Conservation (phyloP, 2,113 vertebrate genomes). For the Leptosomus discolor region DNA sequence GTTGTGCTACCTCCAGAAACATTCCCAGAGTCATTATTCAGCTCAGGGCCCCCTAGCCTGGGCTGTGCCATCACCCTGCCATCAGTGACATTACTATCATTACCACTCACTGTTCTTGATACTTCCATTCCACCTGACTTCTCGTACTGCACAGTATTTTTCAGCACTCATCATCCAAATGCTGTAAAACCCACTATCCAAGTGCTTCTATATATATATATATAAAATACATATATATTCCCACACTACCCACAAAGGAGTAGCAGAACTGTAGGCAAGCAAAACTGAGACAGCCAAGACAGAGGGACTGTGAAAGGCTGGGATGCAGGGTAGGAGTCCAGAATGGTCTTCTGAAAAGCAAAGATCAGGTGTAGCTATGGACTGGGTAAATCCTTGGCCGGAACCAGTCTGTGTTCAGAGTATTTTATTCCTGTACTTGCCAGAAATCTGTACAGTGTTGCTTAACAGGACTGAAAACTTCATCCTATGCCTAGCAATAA, state of each 20-base stretch:
- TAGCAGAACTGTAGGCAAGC: conserved; percentile 1
- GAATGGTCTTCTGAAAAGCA: neutral
- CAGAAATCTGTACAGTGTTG: neutral
- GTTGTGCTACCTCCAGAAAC: neutral
- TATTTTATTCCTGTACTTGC: neutral
- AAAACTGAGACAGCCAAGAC: neutral
- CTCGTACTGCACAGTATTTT: neutral
- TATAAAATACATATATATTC: neutral
- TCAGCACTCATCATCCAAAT: neutral
- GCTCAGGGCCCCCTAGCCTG: neutral
- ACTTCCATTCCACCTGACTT: neutral
- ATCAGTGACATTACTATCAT: neutral
- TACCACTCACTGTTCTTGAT: neutral
- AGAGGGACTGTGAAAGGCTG: neutral
- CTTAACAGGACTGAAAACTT: neutral
- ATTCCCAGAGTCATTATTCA: neutral
- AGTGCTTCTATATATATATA: neutral
- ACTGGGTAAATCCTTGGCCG: neutral
- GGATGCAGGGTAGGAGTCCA: neutral
- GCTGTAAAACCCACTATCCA: neutral
- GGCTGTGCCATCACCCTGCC: neutral
- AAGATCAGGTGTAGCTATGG: neutral
- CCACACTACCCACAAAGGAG: neutral
- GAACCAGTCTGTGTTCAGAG: neutral
- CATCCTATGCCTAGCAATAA: neutral